Conservation (phyloP, 1,140 invertebrate genomes). For the Eciton burchellii region DNA sequence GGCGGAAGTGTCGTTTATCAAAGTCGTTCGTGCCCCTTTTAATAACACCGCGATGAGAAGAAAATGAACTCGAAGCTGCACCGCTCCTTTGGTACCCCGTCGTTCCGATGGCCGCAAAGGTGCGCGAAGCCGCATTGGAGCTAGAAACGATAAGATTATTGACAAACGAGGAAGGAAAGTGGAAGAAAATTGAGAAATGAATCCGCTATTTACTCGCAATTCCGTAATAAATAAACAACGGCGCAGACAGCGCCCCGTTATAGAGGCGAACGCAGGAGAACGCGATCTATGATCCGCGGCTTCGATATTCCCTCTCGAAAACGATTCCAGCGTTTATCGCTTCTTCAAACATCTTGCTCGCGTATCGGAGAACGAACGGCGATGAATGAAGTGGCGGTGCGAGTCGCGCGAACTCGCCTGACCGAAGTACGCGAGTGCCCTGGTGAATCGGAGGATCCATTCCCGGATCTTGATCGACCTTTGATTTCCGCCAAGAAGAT, state of each 20-base stretch:
- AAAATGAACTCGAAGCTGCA: constrained; percentile 21
- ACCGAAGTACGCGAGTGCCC: background rate
- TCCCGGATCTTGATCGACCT: too few species aligned
- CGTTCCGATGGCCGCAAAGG: background rate
- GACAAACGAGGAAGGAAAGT: too few species aligned
- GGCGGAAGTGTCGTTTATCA: constrained; percentile 49
- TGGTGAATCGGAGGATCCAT: too few species aligned
- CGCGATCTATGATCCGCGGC: background rate
- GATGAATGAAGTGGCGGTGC: constrained; percentile 32
- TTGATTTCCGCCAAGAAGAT: too few species aligned
- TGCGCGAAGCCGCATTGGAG: background rate
- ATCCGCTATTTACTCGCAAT: too few species aligned
- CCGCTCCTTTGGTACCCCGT: background rate
- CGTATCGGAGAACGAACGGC: background rate
- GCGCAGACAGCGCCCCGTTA: too few species aligned
- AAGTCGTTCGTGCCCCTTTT: constrained; percentile 33
- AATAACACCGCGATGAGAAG: constrained; percentile 34
- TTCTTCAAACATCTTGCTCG: constrained; percentile 4
- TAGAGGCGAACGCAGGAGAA: background rate
- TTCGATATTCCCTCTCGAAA: constrained; percentile 7
- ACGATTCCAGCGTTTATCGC: background rate
- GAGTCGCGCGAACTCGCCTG: constrained; percentile 14
- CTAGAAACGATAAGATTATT: background rate
- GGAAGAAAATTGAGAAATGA: too few species aligned
- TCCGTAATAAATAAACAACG: too few species aligned